Evolutionary conservation across 2,888 invertebrate genomes (phyloP).

Genomic region (Ashinkailepas kermadecensis): DNA sequence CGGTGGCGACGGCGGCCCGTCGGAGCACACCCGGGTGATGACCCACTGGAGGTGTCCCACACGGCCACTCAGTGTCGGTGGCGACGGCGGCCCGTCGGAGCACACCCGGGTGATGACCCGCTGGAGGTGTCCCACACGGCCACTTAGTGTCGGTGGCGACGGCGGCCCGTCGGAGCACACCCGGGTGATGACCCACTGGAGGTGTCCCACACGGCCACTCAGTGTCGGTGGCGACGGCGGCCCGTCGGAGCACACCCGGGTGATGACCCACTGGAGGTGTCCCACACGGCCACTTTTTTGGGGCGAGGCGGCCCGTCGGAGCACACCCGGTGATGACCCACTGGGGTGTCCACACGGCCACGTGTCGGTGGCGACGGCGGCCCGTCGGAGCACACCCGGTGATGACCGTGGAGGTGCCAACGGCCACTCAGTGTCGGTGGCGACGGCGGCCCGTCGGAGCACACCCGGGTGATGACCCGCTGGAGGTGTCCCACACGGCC

Average conservation of each 20-base stretch:
- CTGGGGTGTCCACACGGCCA: neutral
- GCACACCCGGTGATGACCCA: neutral
- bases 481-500: too few species aligned
- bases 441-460: too few species aligned
- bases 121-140: neutral
- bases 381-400: too few species aligned
- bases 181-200: neutral
- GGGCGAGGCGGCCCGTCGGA: neutral
- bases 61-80: neutral
- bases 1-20: neutral
- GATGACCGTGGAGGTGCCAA: neutral
- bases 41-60: neutral
- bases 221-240: neutral
- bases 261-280: neutral
- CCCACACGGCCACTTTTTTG: neutral
- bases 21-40: neutral
- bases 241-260: neutral
- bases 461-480: too few species aligned
- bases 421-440: neutral
- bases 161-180: neutral
- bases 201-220: neutral
- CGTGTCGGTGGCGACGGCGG: neutral
- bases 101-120: neutral
- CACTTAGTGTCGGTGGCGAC: neutral
- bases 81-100: neutral